Base-by-base conservation (phyloP, 2,113 vertebrate species). In the Channa argus region DNA sequence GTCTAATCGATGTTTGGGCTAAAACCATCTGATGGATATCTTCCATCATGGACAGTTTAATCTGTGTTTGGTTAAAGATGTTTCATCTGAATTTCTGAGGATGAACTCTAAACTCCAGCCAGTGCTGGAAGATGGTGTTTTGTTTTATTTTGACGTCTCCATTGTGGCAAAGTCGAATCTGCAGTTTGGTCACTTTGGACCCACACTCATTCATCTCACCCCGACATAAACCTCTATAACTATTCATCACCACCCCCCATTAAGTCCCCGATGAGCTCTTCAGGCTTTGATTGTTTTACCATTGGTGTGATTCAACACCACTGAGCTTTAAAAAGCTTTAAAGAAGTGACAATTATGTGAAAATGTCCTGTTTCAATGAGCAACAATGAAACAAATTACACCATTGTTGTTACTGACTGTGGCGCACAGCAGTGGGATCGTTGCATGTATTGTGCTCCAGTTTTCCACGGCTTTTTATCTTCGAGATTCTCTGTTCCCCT, bases 1-100 rank as follows among this genome's bases (percentile, higher is more conserved):
- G 15, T 49, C 6, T 14, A 13, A 49, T 47, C 47, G 12, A 41
- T 65, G 41, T 64, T 24, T 13, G 14, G 3, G 41, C 63, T 68
- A 39, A 63, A 74, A 66, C 50, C 13, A 15, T 33, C 34, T 34
- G 64, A 74, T 52, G 2, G 14, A 73, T 68, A 24, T 60, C 14
- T 63, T 50, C 12, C 3, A 51, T 44, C 24, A 43, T 10, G 49
- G 14, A 8, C 24, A 5, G 6, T 15, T 67, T n/a, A 44, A 70
- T 75, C 65, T 13, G 4, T 59, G 34, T 36, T n/a, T 13, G 36
- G 45, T 52, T 14, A 24, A 2, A 13, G 36, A 37, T 0, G 4
- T 54, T 11, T 50, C 2, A 43, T 54, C 46, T 38, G 13, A 8
- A 38, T 12, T n/a, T 66, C 49, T 61, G 49, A 50, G 33, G 56